phyloP scores from a whole-genome alignment of 2,797 vertebrate genomes.

The Amblyraja radiata region DNA sequence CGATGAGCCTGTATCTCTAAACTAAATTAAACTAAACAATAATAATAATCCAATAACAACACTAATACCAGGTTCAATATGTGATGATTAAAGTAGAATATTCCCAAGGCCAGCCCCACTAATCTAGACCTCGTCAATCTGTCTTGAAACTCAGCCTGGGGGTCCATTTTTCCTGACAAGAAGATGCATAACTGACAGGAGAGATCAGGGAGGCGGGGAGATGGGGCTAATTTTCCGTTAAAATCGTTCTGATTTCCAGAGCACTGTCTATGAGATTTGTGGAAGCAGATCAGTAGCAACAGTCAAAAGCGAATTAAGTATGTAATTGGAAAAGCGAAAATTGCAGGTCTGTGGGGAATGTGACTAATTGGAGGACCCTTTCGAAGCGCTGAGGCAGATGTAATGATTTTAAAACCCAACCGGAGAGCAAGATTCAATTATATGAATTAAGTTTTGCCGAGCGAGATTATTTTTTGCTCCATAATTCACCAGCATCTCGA shows the following conservation, averaged over 20 bases:
- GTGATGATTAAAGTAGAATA: neutral
- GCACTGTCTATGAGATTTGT: neutral
- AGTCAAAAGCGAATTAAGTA: neutral
- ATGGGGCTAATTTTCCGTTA: neutral
- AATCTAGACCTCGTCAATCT: neutral
- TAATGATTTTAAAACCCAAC: neutral
- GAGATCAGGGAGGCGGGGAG: neutral
- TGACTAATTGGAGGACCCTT: neutral
- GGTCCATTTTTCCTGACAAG: no score
- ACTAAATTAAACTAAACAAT: no score
- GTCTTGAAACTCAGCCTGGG: neutral
- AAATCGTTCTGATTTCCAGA: neutral
- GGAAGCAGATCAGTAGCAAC: neutral
- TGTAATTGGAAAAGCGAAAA: neutral
- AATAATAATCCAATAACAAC: no score
- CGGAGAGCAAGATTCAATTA: neutral
- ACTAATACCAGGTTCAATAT: no score
- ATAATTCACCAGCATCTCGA: neutral
- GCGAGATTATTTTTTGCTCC: neutral
- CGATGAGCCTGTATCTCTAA: no score
- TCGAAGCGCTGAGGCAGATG: neutral
- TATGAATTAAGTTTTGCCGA: neutral
- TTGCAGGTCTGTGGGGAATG: neutral
- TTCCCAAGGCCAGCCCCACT: no score
- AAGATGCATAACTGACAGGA: no score